Evolutionary conservation across 2,797 vertebrate genomes (phyloP).

Genomic region (Amphiprion clarkii): DNA sequence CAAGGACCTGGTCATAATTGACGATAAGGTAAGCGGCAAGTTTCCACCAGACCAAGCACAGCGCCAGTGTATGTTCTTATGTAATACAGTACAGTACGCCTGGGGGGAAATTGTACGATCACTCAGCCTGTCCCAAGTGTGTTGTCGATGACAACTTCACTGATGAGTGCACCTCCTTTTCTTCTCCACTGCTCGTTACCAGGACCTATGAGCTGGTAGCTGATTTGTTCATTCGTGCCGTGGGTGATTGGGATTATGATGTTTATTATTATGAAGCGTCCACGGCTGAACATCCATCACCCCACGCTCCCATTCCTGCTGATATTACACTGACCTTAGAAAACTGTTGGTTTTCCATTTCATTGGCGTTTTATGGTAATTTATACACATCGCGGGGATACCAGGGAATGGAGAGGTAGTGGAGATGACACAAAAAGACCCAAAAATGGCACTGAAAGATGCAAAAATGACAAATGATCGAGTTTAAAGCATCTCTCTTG

Average conservation of each 20-base stretch:
- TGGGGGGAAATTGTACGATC: constrained; percentile 58
- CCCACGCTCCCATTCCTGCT: constrained; percentile 33
- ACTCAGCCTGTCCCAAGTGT: constrained; percentile 60
- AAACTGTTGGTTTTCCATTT: constrained; percentile 31
- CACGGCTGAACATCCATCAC: constrained; percentile 61
- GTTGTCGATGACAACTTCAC: constrained; percentile 52
- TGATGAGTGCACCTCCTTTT: constrained; percentile 50
- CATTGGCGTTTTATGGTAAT: constrained; percentile 27
- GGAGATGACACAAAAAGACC: background rate
- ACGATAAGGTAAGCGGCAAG: constrained; percentile 90
- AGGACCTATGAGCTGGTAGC: constrained; percentile 56
- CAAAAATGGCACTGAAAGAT: too few relatives aligned
- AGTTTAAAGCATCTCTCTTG: background rate
- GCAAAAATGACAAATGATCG: too few relatives aligned
- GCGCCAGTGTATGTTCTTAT: constrained; percentile 63
- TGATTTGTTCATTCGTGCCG: constrained; percentile 56
- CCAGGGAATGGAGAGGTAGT: constrained; percentile 8
- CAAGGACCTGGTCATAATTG: constrained; percentile 94
- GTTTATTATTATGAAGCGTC: constrained; percentile 59
- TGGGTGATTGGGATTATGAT: constrained; percentile 57
- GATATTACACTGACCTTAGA: constrained; percentile 41
- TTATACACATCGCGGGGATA: constrained; percentile 14
- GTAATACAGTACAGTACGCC: constrained; percentile 70
- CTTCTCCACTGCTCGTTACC: constrained; percentile 60
- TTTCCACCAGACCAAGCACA: constrained; percentile 30